phyloP scores from a whole-genome alignment of 2,888 invertebrate species.

The Hyposoter didymator region DNA sequence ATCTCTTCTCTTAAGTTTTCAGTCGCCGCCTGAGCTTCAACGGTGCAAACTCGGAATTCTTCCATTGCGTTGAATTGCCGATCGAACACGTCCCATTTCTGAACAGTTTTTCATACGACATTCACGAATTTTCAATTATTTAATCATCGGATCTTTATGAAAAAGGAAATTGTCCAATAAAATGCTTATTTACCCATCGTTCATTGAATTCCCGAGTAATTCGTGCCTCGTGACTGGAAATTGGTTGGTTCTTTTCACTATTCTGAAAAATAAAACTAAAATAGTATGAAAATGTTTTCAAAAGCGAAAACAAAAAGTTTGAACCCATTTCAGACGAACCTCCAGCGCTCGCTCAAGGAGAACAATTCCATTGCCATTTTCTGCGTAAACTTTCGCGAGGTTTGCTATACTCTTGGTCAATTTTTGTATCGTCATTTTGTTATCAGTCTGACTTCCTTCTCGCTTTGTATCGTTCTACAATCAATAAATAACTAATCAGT shows the following conservation, averaged over 20 bases:
- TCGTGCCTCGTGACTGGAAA: slow-evolving; percentile 38
- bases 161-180: not conserved
- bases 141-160: not conserved
- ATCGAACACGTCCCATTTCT: slow-evolving; percentile 68
- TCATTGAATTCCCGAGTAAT: slow-evolving; percentile 62
- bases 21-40: slow-evolving; percentile 81
- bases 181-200: slow-evolving; percentile 65
- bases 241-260: slow-evolving; percentile 55
- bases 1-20: slow-evolving; percentile 81
- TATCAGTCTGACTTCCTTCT: slow-evolving; percentile 39
- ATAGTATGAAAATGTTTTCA: slow-evolving; percentile 11
- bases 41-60: slow-evolving; percentile 80
- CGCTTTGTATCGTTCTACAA: slow-evolving; percentile 57
- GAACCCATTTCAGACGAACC: slow-evolving; percentile 46
- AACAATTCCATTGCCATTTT: slow-evolving; percentile 62
- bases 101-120: slow-evolving; percentile 35
- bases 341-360: slow-evolving; percentile 63
- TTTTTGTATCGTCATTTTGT: slow-evolving; percentile 56
- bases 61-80: slow-evolving; percentile 81
- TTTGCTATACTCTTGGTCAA: slow-evolving; percentile 65
- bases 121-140: not conserved
- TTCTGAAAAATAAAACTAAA: slow-evolving; percentile 58
- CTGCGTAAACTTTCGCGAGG: slow-evolving; percentile 63
- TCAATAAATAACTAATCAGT: slow-evolving; percentile 30
- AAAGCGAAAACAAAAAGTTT: slow-evolving; percentile 2